Evolutionary conservation across 2,888 invertebrate species (phyloP), one percentile per base, ranked within the genome.

Genomic region (Andrena minutula): DNA sequence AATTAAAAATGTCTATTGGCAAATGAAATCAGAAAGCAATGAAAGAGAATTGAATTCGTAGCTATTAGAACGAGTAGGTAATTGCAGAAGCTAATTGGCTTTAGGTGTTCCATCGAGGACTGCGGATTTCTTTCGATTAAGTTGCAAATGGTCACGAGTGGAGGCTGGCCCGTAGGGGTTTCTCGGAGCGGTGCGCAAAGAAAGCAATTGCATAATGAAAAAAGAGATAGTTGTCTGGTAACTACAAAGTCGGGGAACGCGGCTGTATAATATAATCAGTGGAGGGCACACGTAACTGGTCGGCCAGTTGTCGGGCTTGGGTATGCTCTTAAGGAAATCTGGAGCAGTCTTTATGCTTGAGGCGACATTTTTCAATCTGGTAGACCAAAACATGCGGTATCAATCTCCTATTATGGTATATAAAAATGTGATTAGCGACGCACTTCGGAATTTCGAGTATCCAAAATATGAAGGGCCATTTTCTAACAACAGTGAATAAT

Each of bases 161-260:
- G 68, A 64, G 47, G 53, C 49, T 56, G 75, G 61, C 66, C 58
- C 41, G 56, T 7, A n/a, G 49, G 76, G 63, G 73, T 66, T 83
- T 79, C 64, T 75, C 83, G 69, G 47, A 26, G 60, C 65, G 61
- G 73, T 75, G 74, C 73, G 80, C 86, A 88, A 90, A 89, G 90
- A 89, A 91, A 90, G 89, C 84, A 79, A 88, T 92, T 92, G 89
- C 91, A 89, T 89, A 91, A 92, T 87, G 87, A 88, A 89, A 91
- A 91, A 90, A 91, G 92, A 92, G 92, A 92, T 92, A 92, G 92
- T 92, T 92, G 92, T 90, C 86, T 76, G 86, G 82, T 83, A 78
- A 86, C 88, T 91, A 89, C 73, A 82, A 76, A 82, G 64, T 78
- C 75, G 68, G 82, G 70, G 88, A 89, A 87, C 88, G 86, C 73